Conservation (phyloP, 1,140 invertebrate genomes). For the Pachypeltis micranthus region DNA sequence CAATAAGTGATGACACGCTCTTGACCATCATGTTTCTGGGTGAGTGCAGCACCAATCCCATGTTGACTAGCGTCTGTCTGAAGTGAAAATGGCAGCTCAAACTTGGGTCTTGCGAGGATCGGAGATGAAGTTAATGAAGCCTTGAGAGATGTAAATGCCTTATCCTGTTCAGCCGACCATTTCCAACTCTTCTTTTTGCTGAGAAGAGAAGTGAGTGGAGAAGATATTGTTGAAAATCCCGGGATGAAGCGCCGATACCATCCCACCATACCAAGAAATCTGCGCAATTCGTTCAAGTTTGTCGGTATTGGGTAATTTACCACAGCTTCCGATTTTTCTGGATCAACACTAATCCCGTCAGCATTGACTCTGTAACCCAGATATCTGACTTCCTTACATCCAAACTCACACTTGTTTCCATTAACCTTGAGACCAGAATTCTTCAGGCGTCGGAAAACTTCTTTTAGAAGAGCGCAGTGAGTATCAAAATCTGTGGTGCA, state of each 20-base stretch:
- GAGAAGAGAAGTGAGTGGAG: slow-evolving; percentile 30
- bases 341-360: slow-evolving; percentile 31
- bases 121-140: slow-evolving; percentile 21
- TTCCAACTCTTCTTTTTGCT: slow-evolving; percentile 26
- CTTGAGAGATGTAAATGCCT: slow-evolving; percentile 26
- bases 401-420: slow-evolving; percentile 32
- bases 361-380: slow-evolving; percentile 31
- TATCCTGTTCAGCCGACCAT: slow-evolving; percentile 14
- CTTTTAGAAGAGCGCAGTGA: slow-evolving; percentile 25
- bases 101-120: slow-evolving; percentile 26
- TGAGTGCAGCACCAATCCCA: slow-evolving; percentile 29
- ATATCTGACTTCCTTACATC: slow-evolving; percentile 28
- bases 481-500: slow-evolving; percentile 23
- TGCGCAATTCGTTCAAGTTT: slow-evolving; percentile 19
- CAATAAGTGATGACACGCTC: slow-evolving; percentile 31
- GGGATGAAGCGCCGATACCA: slow-evolving; percentile 34
- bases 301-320: slow-evolving; percentile 27
- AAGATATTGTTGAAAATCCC: slow-evolving; percentile 29
- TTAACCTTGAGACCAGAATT: slow-evolving; percentile 28
- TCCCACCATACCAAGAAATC: slow-evolving; percentile 28
- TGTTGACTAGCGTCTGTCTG: slow-evolving; percentile 28
- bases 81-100: slow-evolving; percentile 26
- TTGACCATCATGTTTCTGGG: slow-evolving; percentile 23
- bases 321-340: slow-evolving; percentile 30
- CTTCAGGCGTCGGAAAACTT: slow-evolving; percentile 25